These are phyloP conservation scores for Drosophila quasianomalipes DNA, from an alignment of 2,888 invertebrate genomes.

Conservation along the genomic window DNA sequence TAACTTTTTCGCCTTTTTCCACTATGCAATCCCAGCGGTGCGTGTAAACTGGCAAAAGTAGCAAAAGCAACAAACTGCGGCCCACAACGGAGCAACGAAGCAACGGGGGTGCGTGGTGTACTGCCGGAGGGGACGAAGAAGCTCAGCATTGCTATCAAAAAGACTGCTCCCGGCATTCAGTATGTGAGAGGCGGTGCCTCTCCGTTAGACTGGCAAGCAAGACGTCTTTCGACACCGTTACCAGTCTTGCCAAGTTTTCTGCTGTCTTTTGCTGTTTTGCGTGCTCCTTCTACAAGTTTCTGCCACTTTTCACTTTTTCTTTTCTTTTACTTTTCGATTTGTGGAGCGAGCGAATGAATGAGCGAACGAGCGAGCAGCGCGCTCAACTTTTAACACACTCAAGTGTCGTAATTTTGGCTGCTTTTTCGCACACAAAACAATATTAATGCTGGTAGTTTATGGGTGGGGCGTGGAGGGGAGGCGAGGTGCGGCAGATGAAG, in stretches of 20 bases:
- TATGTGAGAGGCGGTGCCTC: conserved; percentile 40
- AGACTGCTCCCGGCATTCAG: conserved; percentile 32
- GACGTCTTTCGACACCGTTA: conserved; percentile 76
- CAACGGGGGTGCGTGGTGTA: not conserved
- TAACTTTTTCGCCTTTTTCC: conserved; percentile 81
- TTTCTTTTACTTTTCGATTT: conserved; percentile 76
- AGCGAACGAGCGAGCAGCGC: conserved; percentile 32
- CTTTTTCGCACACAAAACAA: conserved; percentile 82
- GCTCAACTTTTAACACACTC: conserved; percentile 83
- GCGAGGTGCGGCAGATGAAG: not conserved
- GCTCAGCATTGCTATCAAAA: conserved; percentile 45
- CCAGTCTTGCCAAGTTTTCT: conserved; percentile 68
- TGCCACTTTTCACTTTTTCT: conserved; percentile 75
- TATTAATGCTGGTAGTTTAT: conserved; percentile 80
- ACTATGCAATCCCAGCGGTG: conserved; percentile 80
- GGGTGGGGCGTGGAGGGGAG: not conserved
- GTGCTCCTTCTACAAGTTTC: conserved; percentile 65
- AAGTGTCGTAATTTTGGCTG: conserved; percentile 83
- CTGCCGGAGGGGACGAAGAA: conserved; percentile 4
- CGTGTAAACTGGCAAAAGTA: conserved; percentile 82
- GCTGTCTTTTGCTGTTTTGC: conserved; percentile 82
- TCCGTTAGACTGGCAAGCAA: conserved; percentile 56
- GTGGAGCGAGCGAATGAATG: conserved; percentile 33
- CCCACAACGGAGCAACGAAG: conserved; percentile 12
- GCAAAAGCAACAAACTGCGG: conserved; percentile 70